Conservation (phyloP, 2,888 invertebrate genomes). For the Polylopha cassiicola region DNA sequence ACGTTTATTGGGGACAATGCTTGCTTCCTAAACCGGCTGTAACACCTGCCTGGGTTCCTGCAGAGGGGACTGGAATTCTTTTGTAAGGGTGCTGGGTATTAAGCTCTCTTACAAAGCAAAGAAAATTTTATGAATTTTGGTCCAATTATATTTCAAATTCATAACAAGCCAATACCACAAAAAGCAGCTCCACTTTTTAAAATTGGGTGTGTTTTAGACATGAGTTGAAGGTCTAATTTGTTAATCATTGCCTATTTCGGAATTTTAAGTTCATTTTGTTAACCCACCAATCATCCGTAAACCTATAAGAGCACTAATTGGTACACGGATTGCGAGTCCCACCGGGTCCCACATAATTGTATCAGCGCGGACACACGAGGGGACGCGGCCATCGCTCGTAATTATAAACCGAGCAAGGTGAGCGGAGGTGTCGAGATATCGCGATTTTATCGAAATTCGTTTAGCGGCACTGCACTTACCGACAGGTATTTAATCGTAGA, state of each 20-base stretch:
- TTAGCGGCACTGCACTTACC: constrained; percentile 53
- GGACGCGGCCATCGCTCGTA: constrained; percentile 40
- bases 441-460: constrained; percentile 62
- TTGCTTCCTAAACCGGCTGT: constrained; percentile 44
- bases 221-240: constrained; percentile 6
- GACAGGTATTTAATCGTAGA: constrained; percentile 57
- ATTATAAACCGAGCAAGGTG: constrained; percentile 53
- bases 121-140: constrained; percentile 8
- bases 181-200: too few species aligned
- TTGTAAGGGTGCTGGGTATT: constrained; percentile 30
- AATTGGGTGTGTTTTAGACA: too few species aligned
- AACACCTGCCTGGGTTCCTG: constrained; percentile 48
- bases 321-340: constrained; percentile 10
- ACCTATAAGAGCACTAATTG: constrained; percentile 22
- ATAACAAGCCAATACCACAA: too few species aligned
- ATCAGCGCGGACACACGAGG: constrained; percentile 27
- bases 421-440: constrained; percentile 59
- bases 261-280: constrained; percentile 7
- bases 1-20: constrained; percentile 42
- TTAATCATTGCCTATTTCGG: neutral
- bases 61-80: constrained; percentile 40
- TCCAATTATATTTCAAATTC: constrained; percentile 13
- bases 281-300: constrained; percentile 15
- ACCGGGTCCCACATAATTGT: constrained; percentile 13
- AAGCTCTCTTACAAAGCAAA: constrained; percentile 12